These are phyloP conservation scores for Leptinotarsa peninsularis DNA, from an alignment of 2,888 invertebrate genomes.

Conservation along the genomic window DNA sequence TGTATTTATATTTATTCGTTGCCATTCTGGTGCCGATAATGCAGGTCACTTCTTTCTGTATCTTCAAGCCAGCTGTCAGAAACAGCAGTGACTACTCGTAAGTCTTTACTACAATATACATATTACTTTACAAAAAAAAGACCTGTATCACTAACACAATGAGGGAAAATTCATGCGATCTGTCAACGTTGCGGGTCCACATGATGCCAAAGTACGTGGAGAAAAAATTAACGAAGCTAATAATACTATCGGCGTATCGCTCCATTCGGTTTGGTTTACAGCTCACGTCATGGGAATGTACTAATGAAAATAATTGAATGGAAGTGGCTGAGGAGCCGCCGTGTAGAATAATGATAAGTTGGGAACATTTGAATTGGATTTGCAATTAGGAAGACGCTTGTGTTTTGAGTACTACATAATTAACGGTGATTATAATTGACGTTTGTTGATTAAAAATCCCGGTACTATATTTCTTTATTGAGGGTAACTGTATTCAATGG, in stretches of 20 bases:
- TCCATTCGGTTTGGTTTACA: slow-evolving; percentile 38
- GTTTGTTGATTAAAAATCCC: too few relatives aligned
- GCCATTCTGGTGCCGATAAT: too few relatives aligned
- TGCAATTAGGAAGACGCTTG: background rate
- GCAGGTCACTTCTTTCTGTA: too few relatives aligned
- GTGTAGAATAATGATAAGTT: slow-evolving; percentile 8
- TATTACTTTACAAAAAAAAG: too few relatives aligned
- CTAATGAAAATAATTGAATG: slow-evolving; percentile 43
- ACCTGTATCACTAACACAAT: background rate
- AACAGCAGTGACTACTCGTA: too few relatives aligned
- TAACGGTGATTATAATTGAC: too few relatives aligned
- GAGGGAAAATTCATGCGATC: background rate
- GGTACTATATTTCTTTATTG: too few relatives aligned
- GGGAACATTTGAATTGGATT: slow-evolving; percentile 4
- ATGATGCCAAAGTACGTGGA: slow-evolving; percentile 20
- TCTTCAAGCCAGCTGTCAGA: too few relatives aligned
- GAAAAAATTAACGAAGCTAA: slow-evolving; percentile 21
- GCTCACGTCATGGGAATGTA: slow-evolving; percentile 44
- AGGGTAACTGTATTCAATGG: too few relatives aligned
- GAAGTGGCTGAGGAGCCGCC: slow-evolving; percentile 31
- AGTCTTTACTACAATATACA: too few relatives aligned
- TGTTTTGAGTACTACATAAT: background rate
- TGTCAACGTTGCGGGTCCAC: slow-evolving; percentile 3
- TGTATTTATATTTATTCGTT: too few relatives aligned
- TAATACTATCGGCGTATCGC: slow-evolving; percentile 25